Conservation (phyloP, 1,140 invertebrate genomes). For the Drosophila teissieri region DNA sequence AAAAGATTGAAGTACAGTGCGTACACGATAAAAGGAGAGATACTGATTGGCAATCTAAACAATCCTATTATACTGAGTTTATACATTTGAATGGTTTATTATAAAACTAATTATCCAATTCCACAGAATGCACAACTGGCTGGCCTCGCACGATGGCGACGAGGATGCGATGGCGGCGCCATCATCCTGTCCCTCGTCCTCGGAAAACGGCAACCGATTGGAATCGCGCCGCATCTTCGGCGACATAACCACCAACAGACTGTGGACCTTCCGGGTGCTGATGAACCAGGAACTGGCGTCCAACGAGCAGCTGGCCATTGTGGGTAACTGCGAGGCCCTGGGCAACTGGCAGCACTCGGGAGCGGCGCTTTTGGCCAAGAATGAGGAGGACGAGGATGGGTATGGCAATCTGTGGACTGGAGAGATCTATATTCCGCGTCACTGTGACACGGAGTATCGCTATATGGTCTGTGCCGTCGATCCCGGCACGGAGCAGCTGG, state of each 20-base stretch:
- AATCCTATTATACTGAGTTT: too few relatives aligned
- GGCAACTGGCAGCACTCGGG: conserved; percentile 85
- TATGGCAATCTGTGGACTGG: conserved; percentile 86
- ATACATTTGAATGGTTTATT: too few relatives aligned
- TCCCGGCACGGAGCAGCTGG: conserved; percentile 86
- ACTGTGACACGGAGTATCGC: conserved; percentile 89
- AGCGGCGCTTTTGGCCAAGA: conserved; percentile 82
- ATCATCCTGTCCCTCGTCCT: conserved; percentile 14
- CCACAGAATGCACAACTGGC: conserved; percentile 66
- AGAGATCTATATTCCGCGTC: conserved; percentile 87
- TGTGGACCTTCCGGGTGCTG: conserved; percentile 85
- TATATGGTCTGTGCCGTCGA: conserved; percentile 90
- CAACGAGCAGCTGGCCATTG: conserved; percentile 85
- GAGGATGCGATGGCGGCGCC: conserved; percentile 46
- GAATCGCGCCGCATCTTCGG: conserved; percentile 42
- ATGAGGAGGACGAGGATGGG: conserved; percentile 57
- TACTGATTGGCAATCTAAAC: too few relatives aligned
- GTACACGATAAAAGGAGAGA: not conserved
- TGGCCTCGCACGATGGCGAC: conserved; percentile 46
- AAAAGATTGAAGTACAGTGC: not conserved
- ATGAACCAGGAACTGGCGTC: conserved; percentile 60
- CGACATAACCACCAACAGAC: conserved; percentile 73
- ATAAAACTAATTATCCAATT: not conserved
- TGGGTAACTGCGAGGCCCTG: conserved; percentile 85
- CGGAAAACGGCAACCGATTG: conserved; percentile 10